A percentile compares a stretch with the other conserved stretches of the same genome.
phyloP scores from a whole-genome alignment of 2,113 vertebrate species.

The Phalacrocorax aristotelis region DNA sequence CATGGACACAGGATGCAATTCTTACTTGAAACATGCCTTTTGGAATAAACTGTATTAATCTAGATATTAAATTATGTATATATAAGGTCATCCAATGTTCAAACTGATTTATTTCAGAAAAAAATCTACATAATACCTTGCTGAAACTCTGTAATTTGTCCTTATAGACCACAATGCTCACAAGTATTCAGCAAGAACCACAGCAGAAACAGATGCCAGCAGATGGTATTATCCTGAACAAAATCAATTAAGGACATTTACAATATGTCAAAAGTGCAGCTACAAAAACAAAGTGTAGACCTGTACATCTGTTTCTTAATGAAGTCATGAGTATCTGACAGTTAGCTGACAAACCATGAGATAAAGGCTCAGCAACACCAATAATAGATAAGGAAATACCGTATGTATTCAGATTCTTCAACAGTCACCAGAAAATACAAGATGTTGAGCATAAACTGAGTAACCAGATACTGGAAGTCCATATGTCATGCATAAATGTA shows the following conservation, averaged over 20 bases:
- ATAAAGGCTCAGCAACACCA: slow-evolving; percentile 20
- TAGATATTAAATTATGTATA: not conserved
- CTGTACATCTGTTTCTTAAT: slow-evolving; percentile 57
- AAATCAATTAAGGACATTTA: slow-evolving; percentile 50
- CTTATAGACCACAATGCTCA: not conserved
- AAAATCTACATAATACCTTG: not conserved
- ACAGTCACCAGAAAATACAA: not conserved
- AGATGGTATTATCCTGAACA: slow-evolving; percentile 41
- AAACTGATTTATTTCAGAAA: not conserved
- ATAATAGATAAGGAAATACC: not conserved
- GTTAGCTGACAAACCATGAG: slow-evolving; percentile 30
- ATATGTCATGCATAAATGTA: not conserved
- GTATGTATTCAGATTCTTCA: not conserved
- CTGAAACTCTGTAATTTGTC: not conserved
- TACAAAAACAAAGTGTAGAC: slow-evolving; percentile 43
- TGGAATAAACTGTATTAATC: not conserved
- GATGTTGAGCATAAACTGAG: not conserved
- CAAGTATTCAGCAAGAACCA: not conserved
- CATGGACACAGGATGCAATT: accelerated
- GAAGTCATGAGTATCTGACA: slow-evolving; percentile 28
- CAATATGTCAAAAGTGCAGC: slow-evolving; percentile 24
- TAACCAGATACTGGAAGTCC: not conserved
- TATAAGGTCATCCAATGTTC: not conserved
- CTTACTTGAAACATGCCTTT: not conserved
- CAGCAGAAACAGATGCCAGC: slow-evolving; percentile 35